phyloP scores from a whole-genome alignment of 2,888 invertebrate genomes.

The Orchestes rusci region DNA sequence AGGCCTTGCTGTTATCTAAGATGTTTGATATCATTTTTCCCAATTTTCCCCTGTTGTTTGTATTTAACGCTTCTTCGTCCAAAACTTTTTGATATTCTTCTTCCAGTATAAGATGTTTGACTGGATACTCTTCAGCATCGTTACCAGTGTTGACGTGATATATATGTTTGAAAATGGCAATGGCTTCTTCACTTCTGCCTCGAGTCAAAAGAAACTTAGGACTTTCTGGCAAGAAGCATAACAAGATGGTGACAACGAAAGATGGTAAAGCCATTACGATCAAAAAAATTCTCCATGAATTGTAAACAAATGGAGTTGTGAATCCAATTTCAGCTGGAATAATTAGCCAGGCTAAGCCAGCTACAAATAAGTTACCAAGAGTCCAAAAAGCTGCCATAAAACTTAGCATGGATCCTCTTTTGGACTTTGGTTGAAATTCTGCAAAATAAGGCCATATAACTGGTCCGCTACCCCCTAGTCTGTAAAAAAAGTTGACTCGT shows the following conservation, averaged over 20 bases:
- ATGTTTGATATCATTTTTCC: conserved; percentile 69
- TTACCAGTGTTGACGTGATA: conserved; percentile 76
- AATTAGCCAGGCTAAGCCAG: conserved; percentile 72
- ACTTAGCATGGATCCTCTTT: conserved; percentile 86
- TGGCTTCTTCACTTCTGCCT: conserved; percentile 71
- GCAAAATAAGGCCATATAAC: conserved; percentile 95
- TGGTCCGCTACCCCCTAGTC: conserved; percentile 82
- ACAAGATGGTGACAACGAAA: conserved; percentile 74
- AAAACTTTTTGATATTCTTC: conserved; percentile 35
- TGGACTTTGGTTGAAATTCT: conserved; percentile 87
- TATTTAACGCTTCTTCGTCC: conserved; percentile 40
- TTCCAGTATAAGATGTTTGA: conserved; percentile 59
- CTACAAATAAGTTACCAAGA: conserved; percentile 84
- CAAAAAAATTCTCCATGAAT: conserved; percentile 89
- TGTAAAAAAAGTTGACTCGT: conserved; percentile 48
- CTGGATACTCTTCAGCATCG: conserved; percentile 66
- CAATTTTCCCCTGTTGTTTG: conserved; percentile 59
- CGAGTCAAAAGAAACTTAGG: conserved; percentile 80
- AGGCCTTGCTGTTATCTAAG: conserved; percentile 70
- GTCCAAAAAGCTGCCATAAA: conserved; percentile 96
- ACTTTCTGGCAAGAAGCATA: conserved; percentile 82
- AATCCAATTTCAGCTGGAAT: conserved; percentile 70
- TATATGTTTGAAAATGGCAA: conserved; percentile 74
- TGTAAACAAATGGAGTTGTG: conserved; percentile 66
- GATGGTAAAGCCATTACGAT: conserved; percentile 84